These are phyloP conservation scores for Monarcha castaneiventris DNA, from an alignment of 2,113 vertebrate species.

Conservation along the genomic window DNA sequence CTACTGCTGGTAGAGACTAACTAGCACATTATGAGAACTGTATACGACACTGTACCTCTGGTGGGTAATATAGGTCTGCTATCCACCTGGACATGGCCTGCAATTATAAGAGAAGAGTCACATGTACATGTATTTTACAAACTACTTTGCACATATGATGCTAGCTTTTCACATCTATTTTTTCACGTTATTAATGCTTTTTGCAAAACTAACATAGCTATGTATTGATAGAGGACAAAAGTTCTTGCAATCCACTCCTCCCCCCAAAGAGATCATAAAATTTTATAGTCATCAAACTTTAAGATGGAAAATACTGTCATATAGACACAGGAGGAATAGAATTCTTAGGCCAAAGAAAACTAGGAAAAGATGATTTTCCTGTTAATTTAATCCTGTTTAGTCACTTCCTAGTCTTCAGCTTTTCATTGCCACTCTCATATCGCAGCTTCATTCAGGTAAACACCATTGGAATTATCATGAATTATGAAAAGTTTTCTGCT, in stretches of 20 bases:
- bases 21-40: not conserved
- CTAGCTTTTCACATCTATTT: not conserved
- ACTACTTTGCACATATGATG: rapidly evolving
- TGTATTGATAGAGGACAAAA: not conserved
- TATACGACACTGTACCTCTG: not conserved
- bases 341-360: not conserved
- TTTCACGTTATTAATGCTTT: not conserved
- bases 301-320: not conserved
- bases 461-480: not conserved
- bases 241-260: not conserved
- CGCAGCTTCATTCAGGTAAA: not conserved
- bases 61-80: not conserved
- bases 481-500: not conserved
- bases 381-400: not conserved
- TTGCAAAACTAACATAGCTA: not conserved
- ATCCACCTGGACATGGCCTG: conserved; percentile 44
- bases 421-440: not conserved
- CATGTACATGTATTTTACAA: not conserved
- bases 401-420: not conserved
- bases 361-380: not conserved
- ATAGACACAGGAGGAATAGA: not conserved
- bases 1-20: not conserved
- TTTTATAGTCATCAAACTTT: not conserved
- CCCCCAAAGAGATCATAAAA: not conserved
- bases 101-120: not conserved